Conservation (phyloP, 2,113 vertebrate genomes). For the Coptodon bakossiorum region DNA sequence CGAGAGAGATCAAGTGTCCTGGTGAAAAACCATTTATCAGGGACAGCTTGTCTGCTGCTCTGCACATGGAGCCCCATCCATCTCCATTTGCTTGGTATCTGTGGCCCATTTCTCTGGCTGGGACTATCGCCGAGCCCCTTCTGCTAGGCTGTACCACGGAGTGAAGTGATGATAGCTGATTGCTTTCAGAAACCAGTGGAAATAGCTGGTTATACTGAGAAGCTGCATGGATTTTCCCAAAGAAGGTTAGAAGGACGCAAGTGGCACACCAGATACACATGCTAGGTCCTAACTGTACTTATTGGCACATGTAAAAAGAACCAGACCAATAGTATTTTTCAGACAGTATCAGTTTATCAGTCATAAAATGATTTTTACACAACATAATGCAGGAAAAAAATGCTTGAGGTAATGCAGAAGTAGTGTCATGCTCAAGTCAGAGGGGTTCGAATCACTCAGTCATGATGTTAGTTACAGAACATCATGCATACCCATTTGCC, state of each 20-base stretch:
- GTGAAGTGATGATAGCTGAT: not conserved
- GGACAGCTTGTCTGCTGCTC: conserved; percentile 61
- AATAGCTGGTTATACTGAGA: not conserved
- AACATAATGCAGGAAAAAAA: not conserved
- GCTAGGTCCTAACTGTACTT: not conserved
- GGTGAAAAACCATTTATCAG: conserved; percentile 65
- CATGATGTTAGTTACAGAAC: not conserved
- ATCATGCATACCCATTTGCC: no score
- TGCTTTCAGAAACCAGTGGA: not conserved
- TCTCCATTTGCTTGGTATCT: conserved; percentile 67
- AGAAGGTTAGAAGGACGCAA: not conserved
- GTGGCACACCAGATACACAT: not conserved
- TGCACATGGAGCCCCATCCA: conserved; percentile 59
- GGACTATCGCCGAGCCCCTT: conserved; percentile 21
- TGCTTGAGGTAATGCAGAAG: not conserved
- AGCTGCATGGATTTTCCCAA: not conserved
- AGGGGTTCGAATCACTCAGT: not conserved
- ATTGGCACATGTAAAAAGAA: not conserved
- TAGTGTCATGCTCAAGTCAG: not conserved
- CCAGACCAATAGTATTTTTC: not conserved
- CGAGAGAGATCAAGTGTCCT: conserved; percentile 58
- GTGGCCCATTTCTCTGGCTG: conserved; percentile 53
- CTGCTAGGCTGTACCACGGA: not conserved
- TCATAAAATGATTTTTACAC: not conserved
- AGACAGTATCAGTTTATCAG: not conserved